Evolutionary conservation across 2,888 invertebrate species (phyloP), one percentile per base, ranked within the genome.

Genomic region (Dynastes grantii): DNA sequence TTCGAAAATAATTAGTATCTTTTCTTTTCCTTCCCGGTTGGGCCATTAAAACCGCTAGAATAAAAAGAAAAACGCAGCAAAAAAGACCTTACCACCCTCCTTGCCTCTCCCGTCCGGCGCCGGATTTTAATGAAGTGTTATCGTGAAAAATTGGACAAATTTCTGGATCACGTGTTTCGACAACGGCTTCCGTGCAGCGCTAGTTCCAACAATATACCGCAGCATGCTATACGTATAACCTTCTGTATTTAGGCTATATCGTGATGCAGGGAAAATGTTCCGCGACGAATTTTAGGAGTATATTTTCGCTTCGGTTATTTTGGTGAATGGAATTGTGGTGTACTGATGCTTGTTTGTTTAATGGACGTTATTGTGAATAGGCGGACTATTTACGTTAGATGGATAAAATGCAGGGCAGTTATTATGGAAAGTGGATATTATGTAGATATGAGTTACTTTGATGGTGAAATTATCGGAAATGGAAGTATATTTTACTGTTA

Each of bases 61-160:
- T 16, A 55, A 22, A 55, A 22, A 27, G 22, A 55, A 55, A 22
- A 22, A 22, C n/a, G 3, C n/a, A 63, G 9, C 11, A 63, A 32
- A 13, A 29, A 63, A 63, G 29, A 29, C 32, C 11, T 9, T 9
- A 11, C 29, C 13, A 16, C 16, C 55, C 55, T 2, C n/a, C n/a
- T 11, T 27, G 1, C 63, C 29, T 32, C 32, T 32, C 1, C 45
- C 67, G 9, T n/a, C 16, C 16, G 4, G 13, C 11, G 8, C 8
- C 22, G 45, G 40, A 67, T 49, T 49, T 22, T 67, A 67, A 67
- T 67, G 49, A 49, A 67, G 49, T 49, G 49, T 9, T 67, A 67
- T 67, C 45, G 67, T 67, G 67, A 67, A 67, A 45, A 67, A 67
- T 67, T 67, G 22, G 67, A 67, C 67, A 67, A 67, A 67, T 67